Conservation (phyloP, 2,797 vertebrate genomes). For the Salarias fasciatus region DNA sequence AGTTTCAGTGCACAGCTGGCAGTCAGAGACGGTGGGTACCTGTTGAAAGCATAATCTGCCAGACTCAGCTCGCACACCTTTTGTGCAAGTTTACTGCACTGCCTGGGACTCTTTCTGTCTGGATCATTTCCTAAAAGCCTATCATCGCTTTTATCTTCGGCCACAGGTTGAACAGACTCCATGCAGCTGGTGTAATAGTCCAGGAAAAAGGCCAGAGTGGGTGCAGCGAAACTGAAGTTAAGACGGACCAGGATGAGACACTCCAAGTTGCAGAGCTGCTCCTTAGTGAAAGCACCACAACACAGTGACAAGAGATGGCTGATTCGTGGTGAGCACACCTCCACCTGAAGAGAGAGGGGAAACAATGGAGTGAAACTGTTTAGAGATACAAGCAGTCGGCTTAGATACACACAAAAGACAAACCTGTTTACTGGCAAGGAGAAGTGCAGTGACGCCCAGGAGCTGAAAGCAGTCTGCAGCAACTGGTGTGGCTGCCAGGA, state of each 20-base stretch:
- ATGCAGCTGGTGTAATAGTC: constrained; percentile 84
- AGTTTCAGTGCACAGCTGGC: constrained; percentile 86
- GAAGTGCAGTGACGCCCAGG: constrained; percentile 89
- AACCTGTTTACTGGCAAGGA: constrained; percentile 95
- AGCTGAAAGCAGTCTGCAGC: constrained; percentile 96
- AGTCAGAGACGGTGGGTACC: constrained; percentile 88
- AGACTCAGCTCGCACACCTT: constrained; percentile 90
- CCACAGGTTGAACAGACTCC: constrained; percentile 6
- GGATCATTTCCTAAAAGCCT: not conserved
- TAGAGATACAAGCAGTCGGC: not conserved
- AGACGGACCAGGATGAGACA: constrained; percentile 90
- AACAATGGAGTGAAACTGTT: not conserved
- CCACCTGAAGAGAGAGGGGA: constrained; percentile 82
- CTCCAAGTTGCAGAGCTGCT: constrained; percentile 94
- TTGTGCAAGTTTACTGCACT: constrained; percentile 79
- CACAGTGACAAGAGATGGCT: constrained; percentile 90
- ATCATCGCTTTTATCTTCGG: not conserved
- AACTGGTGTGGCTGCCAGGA: constrained; percentile 89
- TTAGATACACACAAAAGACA: constrained; percentile 4
- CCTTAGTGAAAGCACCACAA: constrained; percentile 87
- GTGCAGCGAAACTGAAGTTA: constrained; percentile 85
- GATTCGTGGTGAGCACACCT: constrained; percentile 88
- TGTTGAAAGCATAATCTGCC: constrained; percentile 92
- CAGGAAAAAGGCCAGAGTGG: constrained; percentile 92
- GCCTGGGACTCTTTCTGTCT: constrained; percentile 21